phyloP scores from a whole-genome alignment of 2,888 invertebrate genomes.

The Hydroisotoma schaefferi region DNA sequence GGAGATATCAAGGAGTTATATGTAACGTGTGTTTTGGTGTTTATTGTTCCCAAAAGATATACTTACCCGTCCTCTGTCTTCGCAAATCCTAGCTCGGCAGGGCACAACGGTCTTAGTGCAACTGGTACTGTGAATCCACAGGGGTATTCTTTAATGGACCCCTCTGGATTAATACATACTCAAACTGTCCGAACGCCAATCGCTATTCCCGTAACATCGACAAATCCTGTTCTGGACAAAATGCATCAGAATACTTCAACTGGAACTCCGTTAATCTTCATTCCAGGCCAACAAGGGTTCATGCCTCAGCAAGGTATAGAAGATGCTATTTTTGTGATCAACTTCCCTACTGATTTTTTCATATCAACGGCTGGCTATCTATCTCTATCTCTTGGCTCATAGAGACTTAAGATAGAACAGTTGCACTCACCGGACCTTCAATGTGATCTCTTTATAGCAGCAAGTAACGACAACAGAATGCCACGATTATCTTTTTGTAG shows the following conservation, averaged over 20 bases:
- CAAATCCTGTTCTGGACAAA: constrained; percentile 8
- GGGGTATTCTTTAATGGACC: constrained; percentile 4
- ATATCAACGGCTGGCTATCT: too few relatives aligned
- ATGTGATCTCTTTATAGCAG: too few relatives aligned
- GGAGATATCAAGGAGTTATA: neutral
- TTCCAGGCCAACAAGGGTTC: constrained; percentile 29
- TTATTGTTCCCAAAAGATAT: constrained; percentile 2
- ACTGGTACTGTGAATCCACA: neutral
- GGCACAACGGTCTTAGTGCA: neutral
- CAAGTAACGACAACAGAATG: too few relatives aligned
- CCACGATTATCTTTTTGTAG: too few relatives aligned
- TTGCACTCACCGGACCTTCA: too few relatives aligned
- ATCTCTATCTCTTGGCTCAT: too few relatives aligned
- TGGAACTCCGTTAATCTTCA: constrained; percentile 10
- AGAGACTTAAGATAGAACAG: too few relatives aligned
- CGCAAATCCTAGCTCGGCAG: constrained; percentile 14
- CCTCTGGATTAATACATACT: neutral
- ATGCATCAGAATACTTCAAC: constrained; percentile 1
- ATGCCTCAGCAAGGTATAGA: constrained; percentile 43
- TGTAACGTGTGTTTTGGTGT: neutral
- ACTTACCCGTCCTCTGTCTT: constrained; percentile 1
- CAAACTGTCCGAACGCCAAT: too few relatives aligned
- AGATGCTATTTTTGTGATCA: neutral
- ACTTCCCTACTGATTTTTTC: too few relatives aligned
- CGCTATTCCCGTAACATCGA: neutral